Base-by-base conservation (phyloP, 2,797 vertebrate genomes). In the Eupleurogrammus muticus region DNA sequence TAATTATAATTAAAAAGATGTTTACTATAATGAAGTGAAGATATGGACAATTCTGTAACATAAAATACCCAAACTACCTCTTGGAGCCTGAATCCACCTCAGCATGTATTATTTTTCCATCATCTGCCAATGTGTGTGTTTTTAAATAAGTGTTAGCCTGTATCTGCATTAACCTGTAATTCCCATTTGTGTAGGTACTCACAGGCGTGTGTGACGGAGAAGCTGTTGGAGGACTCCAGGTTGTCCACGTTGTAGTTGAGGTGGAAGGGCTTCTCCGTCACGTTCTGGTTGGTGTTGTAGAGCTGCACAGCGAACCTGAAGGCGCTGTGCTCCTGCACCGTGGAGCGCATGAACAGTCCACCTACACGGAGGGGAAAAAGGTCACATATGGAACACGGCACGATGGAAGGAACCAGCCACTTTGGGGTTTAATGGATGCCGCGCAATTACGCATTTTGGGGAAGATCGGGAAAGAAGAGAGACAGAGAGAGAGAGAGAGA, bases 281-380 rank as follows among this genome's bases (percentile, higher is more conserved):
- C 96, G 84, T 99, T 99, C 94, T 99, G 98, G 93, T 99, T 99
- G 79, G 97, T 99, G 95, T 99, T 99, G 88, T 98, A 98, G 81
- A 99, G 96, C 93, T 99, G 97, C 86, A 99, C 97, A 34, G 97
- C 97, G 84, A 99, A 99, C 82, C 97, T 96, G 93, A 99, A 99
- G 47, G 97, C 97, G 83, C 98, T 99, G 95, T 99, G 97, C 90
- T 99, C 98, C 94, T 99, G 98, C 87, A 98, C 97, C 0, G 98
- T 97, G 55, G 97, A 97, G 90, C 97, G 95, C 96, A 98, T 97
- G 92, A 99, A 99, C 90, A 99, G 95, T 84, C 98, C 98, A 92
- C 97, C 97, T 99, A 85, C 36, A 87, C 6, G 28, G 88, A 85
- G 73, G 16, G 58, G 58, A 77, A 66, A n/a, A 32, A 87, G 61